Percentiles rank a stretch among this genome's conserved stretches.
Conservation (phyloP, 2,888 invertebrate genomes). For the Leucophenga montana region DNA sequence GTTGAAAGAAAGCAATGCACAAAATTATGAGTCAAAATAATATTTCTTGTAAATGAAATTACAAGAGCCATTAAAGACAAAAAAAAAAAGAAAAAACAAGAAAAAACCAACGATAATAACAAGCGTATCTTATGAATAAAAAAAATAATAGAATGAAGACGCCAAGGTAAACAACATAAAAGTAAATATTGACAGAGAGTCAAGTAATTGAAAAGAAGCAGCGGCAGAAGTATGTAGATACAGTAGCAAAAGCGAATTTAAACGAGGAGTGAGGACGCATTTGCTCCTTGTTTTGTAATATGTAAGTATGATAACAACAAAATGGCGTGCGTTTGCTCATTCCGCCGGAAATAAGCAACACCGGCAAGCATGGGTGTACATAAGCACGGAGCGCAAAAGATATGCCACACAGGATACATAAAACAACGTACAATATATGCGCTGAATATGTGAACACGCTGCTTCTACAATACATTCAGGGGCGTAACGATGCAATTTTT, state of each 20-base stretch:
- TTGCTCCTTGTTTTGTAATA: background rate
- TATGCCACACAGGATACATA: too few species aligned
- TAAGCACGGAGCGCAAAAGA: too few species aligned
- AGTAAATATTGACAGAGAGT: slow-evolving; percentile 52
- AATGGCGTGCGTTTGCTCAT: too few species aligned
- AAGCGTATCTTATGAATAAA: slow-evolving; percentile 35
- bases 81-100: slow-evolving; percentile 54
- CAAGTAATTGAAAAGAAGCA: slow-evolving; percentile 29
- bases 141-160: slow-evolving; percentile 19
- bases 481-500: slow-evolving; percentile 35
- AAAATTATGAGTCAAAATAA: slow-evolving; percentile 20
- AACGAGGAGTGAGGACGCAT: slow-evolving; percentile 35
- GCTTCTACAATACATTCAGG: slow-evolving; percentile 37
- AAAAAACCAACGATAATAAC: slow-evolving; percentile 38
- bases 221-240: slow-evolving; percentile 22
- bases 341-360: too few species aligned
- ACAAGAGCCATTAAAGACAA: slow-evolving; percentile 55
- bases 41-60: slow-evolving; percentile 52
- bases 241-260: slow-evolving; percentile 34
- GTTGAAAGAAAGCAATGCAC: background rate
- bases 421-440: too few species aligned
- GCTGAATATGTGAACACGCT: too few species aligned
- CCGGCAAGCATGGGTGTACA: too few species aligned
- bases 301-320: slow-evolving; percentile 31
- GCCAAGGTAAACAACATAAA: slow-evolving; percentile 55